Conservation (phyloP, 2,113 vertebrate genomes). For the Pomatostomus ruficeps region DNA sequence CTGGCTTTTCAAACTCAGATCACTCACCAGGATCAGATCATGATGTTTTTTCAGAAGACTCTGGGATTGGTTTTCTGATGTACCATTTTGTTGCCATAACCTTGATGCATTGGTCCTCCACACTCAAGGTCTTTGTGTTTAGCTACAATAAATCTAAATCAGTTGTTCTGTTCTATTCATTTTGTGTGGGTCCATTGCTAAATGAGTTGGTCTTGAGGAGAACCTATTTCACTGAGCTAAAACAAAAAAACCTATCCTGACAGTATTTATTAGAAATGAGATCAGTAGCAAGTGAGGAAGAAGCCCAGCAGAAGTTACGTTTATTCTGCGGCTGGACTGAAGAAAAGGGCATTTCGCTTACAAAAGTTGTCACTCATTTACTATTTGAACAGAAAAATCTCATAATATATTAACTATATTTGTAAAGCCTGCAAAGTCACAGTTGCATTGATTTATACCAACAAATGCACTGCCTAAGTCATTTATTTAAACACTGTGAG, state of each 20-base stretch:
- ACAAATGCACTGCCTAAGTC: not conserved
- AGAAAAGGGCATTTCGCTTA: not conserved
- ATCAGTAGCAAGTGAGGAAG: not conserved
- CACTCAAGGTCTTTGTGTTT: not conserved
- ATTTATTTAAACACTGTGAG: not conserved
- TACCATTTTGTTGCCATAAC: not conserved
- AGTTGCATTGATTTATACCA: conserved; percentile 24
- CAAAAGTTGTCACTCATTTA: not conserved
- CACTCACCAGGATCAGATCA: not conserved
- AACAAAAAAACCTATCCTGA: not conserved
- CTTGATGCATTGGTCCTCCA: not conserved
- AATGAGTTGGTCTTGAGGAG: not conserved
- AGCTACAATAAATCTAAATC: not conserved
- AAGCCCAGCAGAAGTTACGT: not conserved
- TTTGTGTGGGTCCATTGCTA: not conserved
- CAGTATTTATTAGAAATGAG: not conserved
- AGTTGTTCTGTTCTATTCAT: not conserved
- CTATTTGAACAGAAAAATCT: conserved; percentile 23
- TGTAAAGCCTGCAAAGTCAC: conserved; percentile 20
- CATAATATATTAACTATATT: conserved; percentile 11
- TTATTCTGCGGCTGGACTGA: not conserved
- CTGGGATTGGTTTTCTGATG: not conserved
- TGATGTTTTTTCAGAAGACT: not conserved
- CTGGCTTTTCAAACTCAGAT: not conserved
- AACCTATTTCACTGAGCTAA: not conserved